These are phyloP conservation scores for Hypena proboscidalis DNA, from an alignment of 2,888 invertebrate genomes.

Conservation along the genomic window DNA sequence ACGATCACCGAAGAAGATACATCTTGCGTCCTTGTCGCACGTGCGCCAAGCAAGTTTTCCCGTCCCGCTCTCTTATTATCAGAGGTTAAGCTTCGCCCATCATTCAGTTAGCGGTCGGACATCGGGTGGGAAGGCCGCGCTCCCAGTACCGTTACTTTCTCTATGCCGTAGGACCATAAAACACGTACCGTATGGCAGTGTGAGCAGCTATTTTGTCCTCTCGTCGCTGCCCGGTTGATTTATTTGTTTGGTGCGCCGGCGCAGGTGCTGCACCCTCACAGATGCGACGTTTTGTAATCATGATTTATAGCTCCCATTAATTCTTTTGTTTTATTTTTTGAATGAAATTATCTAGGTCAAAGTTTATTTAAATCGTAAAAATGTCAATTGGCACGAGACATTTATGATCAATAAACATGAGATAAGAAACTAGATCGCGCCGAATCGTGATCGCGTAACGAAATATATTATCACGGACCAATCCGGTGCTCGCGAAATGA, in stretches of 20 bases:
- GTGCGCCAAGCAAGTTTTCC: slow-evolving; percentile 41
- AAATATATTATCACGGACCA: slow-evolving; percentile 70
- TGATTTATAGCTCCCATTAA: slow-evolving; percentile 41
- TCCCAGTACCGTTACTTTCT: slow-evolving; percentile 74
- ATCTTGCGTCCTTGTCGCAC: slow-evolving; percentile 63
- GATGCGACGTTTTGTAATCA: slow-evolving; percentile 42
- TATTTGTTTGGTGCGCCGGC: slow-evolving; percentile 55
- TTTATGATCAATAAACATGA: slow-evolving; percentile 55
- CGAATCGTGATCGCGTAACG: slow-evolving; percentile 60
- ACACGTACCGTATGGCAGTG: slow-evolving; percentile 68
- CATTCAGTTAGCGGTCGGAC: slow-evolving; percentile 81
- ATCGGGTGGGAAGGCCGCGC: slow-evolving; percentile 76
- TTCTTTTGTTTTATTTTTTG: slow-evolving; percentile 30
- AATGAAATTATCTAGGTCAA: slow-evolving; percentile 57
- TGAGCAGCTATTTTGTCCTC: slow-evolving; percentile 65
- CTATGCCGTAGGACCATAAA: slow-evolving; percentile 68
- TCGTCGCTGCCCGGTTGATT: slow-evolving; percentile 61
- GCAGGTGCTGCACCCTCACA: slow-evolving; percentile 60
- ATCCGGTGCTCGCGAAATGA: slow-evolving; percentile 80
- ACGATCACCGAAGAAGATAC: slow-evolving; percentile 84
- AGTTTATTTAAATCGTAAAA: slow-evolving; percentile 56
- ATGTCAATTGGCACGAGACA: slow-evolving; percentile 50
- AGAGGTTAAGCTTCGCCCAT: slow-evolving; percentile 82
- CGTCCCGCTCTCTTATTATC: slow-evolving; percentile 80
- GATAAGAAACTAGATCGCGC: slow-evolving; percentile 68